A percentile compares a stretch with the other conserved stretches of the same genome.
Conservation (phyloP, 2,113 vertebrate species). For the Caretta caretta region DNA sequence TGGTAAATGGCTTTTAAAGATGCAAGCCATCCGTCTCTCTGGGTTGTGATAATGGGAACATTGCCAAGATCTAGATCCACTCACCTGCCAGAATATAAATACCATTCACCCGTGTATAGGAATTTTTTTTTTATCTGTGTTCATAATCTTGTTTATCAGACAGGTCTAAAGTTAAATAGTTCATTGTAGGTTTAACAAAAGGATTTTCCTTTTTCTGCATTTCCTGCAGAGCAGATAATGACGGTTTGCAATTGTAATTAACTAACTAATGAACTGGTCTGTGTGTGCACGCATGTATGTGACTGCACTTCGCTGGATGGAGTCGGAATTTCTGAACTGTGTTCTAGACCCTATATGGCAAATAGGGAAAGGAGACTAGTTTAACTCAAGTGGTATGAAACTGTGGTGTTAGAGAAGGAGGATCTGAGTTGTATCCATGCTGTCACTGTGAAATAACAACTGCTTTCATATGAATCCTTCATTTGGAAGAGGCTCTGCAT, state of each 20-base stretch:
- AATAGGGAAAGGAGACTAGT: not conserved
- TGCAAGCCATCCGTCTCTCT: not conserved
- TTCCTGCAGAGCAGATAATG: not conserved
- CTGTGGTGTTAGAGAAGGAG: not conserved
- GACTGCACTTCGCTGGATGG: not conserved
- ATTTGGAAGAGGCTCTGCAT: not conserved
- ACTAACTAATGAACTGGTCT: not conserved
- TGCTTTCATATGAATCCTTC: not conserved
- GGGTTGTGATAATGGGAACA: not conserved
- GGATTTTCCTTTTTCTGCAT: not conserved
- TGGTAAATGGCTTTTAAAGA: not conserved
- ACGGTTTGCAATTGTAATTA: conserved; percentile 12
- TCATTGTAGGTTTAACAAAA: conserved; percentile 15
- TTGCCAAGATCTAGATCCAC: not conserved
- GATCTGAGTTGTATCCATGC: not conserved
- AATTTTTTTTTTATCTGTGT: conserved; percentile 5
- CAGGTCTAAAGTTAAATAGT: conserved; percentile 32
- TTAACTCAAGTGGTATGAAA: not conserved
- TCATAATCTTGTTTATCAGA: conserved; percentile 13
- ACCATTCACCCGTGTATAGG: not conserved
- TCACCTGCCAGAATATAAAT: not conserved
- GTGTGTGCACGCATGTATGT: rapidly evolving
- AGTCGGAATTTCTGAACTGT: not conserved
- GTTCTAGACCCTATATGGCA: not conserved
- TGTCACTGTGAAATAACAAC: not conserved